Base-by-base conservation (phyloP, 1,140 invertebrate species). In the Macrocentrus cingulum region DNA sequence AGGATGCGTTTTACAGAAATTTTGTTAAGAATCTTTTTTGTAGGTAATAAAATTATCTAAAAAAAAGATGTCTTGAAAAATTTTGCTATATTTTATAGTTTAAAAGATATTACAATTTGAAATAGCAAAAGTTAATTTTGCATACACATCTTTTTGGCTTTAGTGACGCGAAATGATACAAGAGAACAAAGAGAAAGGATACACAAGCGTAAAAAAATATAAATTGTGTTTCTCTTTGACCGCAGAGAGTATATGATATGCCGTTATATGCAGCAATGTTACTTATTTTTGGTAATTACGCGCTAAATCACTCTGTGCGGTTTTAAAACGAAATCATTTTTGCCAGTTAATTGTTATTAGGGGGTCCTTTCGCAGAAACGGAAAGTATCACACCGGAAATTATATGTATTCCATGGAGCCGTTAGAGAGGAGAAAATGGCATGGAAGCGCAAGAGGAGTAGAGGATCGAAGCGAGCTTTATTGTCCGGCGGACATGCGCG, bases 211-310 rank as follows among this genome's bases (percentile, higher is more conserved):
- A 34, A 7, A 11, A 7, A 34, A 7, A 34, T n/a, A n/a, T n/a
- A n/a, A 16, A 42, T 42, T 20, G 44, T 46, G 18, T 23, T 46
- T 20, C 18, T 46, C 44, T 20, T 46, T 22, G 25, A 46, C 44
- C 44, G 18, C 44, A 46, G 25, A n/a, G n/a, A n/a, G n/a, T n/a
- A 22, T 46, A 20, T 46, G 25, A 29, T 29, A 9, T 9, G 44
- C 44, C 44, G 45, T 49, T 49, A 54, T 54, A 20, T n/a, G n/a
- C 25, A 37, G 29, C 22, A 23, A 22, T 20, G 13, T 9, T 4
- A 25, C 7, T 22, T 46, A 13, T 46, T 46, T 46, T 46, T 46
- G 44, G 44, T 46, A 46, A 46, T 46, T 46, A 46, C 44, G 25
- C 44, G 44, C 5, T 46, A 22, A 46, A 46, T 46, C 44, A 46